Evolutionary conservation across 2,888 invertebrate species (phyloP).

Genomic region (Polylopha cassiicola): DNA sequence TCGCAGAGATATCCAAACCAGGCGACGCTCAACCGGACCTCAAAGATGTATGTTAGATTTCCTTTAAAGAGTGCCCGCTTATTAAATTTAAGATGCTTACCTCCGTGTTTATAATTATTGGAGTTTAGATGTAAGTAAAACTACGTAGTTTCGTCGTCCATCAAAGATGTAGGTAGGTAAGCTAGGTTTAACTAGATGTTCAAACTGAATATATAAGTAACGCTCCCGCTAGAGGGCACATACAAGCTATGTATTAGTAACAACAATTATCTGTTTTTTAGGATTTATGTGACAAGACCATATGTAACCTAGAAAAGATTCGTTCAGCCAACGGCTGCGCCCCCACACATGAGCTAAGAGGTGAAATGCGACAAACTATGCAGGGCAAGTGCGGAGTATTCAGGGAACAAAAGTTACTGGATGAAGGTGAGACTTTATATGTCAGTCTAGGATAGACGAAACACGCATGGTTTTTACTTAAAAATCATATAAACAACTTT

Average conservation of each 20-base stretch:
- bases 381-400: constrained; percentile 99
- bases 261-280: constrained; percentile 39
- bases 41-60: constrained; percentile 75
- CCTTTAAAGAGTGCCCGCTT: background rate
- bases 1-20: constrained; percentile 87
- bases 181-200: too few relatives aligned
- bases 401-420: constrained; percentile 88
- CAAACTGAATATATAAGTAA: too few relatives aligned
- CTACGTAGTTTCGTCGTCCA: too few relatives aligned
- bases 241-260: background rate
- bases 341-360: constrained; percentile 86
- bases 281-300: constrained; percentile 91
- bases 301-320: constrained; percentile 92
- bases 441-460: background rate
- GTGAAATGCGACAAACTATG: constrained; percentile 95
- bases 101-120: too few relatives aligned
- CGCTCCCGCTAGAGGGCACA: too few relatives aligned
- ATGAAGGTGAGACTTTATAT: constrained; percentile 79
- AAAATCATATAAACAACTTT: too few relatives aligned
- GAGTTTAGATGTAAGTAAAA: too few relatives aligned
- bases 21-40: constrained; percentile 85
- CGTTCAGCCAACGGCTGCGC: constrained; percentile 85
- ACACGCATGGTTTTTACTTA: too few relatives aligned
- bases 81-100: constrained; percentile 1
- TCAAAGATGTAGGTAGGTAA: too few relatives aligned